These are phyloP conservation scores for Zeuzera pyrina DNA, from an alignment of 2,888 invertebrate genomes.

Conservation along the genomic window DNA sequence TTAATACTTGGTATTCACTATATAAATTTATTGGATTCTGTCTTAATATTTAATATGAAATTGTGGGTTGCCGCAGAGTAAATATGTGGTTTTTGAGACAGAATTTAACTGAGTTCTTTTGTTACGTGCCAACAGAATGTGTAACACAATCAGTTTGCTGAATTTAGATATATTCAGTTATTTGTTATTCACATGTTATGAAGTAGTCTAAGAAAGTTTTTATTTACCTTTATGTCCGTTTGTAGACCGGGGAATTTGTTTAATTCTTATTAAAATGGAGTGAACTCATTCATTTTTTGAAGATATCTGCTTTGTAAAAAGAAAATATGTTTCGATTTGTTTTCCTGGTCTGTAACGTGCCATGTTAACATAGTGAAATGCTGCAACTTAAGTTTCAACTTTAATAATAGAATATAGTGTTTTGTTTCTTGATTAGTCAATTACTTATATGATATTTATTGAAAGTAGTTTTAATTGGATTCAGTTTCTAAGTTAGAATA, in stretches of 20 bases:
- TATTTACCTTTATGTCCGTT: conserved; percentile 13
- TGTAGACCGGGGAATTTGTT: conserved; percentile 13
- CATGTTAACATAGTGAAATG: conserved; percentile 4
- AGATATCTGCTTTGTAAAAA: conserved; percentile 31
- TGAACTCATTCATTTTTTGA: conserved; percentile 15
- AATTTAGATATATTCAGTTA: no score
- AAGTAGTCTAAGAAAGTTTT: conserved; percentile 28
- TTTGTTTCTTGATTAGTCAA: conserved; percentile 40
- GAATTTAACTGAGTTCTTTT: no score
- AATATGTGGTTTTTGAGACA: no score
- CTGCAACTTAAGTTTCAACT: conserved; percentile 9
- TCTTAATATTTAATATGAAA: no score
- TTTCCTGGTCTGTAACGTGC: conserved; percentile 26
- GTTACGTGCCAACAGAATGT: conserved; percentile 1
- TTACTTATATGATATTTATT: conserved; percentile 44
- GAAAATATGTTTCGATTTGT: conserved; percentile 32
- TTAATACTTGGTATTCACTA: no score
- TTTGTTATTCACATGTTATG: conserved; percentile 39
- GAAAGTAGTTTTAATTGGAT: conserved; percentile 29
- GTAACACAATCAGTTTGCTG: neutral
- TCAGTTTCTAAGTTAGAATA: conserved; percentile 20
- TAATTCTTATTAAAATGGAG: conserved; percentile 13
- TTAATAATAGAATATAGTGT: conserved; percentile 10
- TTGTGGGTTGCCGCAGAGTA: no score
- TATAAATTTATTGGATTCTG: no score